Evolutionary conservation across 1,140 invertebrate genomes (phyloP), one percentile per base, ranked within the genome.

Genomic region (Hermetia illucens): DNA sequence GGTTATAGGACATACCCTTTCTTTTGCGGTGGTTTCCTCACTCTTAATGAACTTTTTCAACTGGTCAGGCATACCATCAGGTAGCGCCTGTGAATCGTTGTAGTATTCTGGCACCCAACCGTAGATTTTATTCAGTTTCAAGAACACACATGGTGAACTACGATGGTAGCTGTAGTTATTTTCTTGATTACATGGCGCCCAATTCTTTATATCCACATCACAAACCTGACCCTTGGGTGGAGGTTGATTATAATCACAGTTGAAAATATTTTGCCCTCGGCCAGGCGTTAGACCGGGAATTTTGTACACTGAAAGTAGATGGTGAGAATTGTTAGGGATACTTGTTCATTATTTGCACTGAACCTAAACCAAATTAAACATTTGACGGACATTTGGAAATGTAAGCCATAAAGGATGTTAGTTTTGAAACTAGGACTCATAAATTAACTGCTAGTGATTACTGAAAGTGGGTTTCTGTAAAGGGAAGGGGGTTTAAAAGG

Each of bases 101-200:
- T 76, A 79, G 49, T 66, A 83, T 21, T 82, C 74, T 1, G 81
- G 81, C 38, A 63, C 61, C 81, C 82, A 86, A 15, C 74, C 77
- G 45, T 74, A 84, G 52, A 85, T 82, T 65, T 81, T 65, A 51
- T 88, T 88, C 2, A 89, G 59, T 55, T 88, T 89, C 20, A 88
- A 64, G 54, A 87, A 79, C 43, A 88, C 75, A 51, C 83, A 88
- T 0, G 84, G 85, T 9, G 79, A 72, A 3, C 79, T 81, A 51
- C 76, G 74, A 50, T 76, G 71, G 58, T 77, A 86, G 36, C 77
- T 79, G 61, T 75, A 87, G 32, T 75, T 65, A 46, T 78, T 74
- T 52, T 76, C 74, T 42, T 71, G 64, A 18, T 71, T 73, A 56
- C 82, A 88, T 0, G 74, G 71, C 16, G 62, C 56, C 65, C 71